Conservation (phyloP, 2,797 vertebrate species). For the Mionectes olivaceus region DNA sequence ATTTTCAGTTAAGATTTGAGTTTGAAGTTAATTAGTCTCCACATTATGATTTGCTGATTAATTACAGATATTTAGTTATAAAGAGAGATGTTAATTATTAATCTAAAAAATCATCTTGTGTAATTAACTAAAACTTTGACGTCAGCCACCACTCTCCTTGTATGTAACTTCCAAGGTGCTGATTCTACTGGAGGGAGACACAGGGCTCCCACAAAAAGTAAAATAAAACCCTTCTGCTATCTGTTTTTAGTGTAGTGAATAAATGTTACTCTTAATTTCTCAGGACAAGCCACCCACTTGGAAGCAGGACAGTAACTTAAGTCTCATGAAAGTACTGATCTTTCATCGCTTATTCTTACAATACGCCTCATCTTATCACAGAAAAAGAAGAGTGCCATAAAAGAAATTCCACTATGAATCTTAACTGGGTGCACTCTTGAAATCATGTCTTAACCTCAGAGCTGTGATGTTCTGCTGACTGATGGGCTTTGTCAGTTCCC, state of each 20-base stretch:
- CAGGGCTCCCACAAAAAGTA: not conserved
- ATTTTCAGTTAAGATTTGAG: conserved; percentile 99
- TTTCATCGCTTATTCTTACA: not conserved
- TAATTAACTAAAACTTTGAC: conserved; percentile 91
- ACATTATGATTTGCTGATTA: conserved; percentile 99
- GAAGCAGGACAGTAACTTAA: not conserved
- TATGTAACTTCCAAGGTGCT: conserved; percentile 56
- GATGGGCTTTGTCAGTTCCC: conserved; percentile 61
- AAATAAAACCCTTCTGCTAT: not conserved
- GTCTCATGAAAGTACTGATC: not conserved
- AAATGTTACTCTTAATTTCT: not conserved
- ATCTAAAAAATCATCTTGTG: conserved; percentile 96
- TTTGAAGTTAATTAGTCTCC: conserved; percentile 99
- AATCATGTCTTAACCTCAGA: conserved; percentile 48
- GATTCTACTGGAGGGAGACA: not conserved
- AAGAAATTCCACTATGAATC: conserved; percentile 23
- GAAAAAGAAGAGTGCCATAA: not conserved
- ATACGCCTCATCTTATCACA: not conserved
- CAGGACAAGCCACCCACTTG: not conserved
- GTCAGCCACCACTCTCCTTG: conserved; percentile 70
- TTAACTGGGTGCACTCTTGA: conserved; percentile 11
- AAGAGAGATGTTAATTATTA: conserved; percentile 99
- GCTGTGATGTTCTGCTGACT: conserved; percentile 51
- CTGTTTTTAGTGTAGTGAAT: not conserved
- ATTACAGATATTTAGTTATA: conserved; percentile 99